Conservation (phyloP, 2,888 invertebrate species). For the Athrips mouffetella region DNA sequence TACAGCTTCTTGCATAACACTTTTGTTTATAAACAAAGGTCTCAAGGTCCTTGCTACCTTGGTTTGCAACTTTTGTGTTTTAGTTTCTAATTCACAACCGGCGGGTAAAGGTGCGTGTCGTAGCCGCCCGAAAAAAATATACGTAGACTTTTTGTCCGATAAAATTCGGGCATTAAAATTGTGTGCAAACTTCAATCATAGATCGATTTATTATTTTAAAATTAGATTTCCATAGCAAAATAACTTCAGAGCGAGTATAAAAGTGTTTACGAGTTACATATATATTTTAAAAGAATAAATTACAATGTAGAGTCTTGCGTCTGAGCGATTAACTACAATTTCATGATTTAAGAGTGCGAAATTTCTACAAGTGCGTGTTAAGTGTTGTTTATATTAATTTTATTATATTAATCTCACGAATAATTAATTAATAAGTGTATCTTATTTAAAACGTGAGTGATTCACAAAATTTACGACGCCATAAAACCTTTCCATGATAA, state of each 20-base stretch:
- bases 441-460: constrained; percentile 16
- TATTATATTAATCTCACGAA: constrained; percentile 31
- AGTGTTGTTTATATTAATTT: constrained; percentile 35
- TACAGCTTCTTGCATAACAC: constrained; percentile 70
- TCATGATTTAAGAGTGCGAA: constrained; percentile 35
- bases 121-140: constrained; percentile 17
- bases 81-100: constrained; percentile 52
- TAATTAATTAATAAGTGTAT: constrained; percentile 30
- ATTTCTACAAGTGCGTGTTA: constrained; percentile 35
- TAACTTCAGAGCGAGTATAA: constrained; percentile 36
- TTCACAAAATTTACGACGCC: background rate
- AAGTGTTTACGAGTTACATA: constrained; percentile 42
- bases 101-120: constrained; percentile 39
- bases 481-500: background rate
- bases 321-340: constrained; percentile 36
- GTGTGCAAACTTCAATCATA: constrained; percentile 39
- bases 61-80: constrained; percentile 34
- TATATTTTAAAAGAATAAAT: too few relatives aligned
- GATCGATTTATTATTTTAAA: constrained; percentile 40
- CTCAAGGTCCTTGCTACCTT: constrained; percentile 64
- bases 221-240: constrained; percentile 24
- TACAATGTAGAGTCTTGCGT: constrained; percentile 31
- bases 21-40: constrained; percentile 76
- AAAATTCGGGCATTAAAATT: constrained; percentile 47
- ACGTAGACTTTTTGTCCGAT: constrained; percentile 24